Percentiles rank a stretch among this genome's conserved stretches.
Conservation (phyloP, 2,113 vertebrate genomes). For the Nothoprocta perdicaria region DNA sequence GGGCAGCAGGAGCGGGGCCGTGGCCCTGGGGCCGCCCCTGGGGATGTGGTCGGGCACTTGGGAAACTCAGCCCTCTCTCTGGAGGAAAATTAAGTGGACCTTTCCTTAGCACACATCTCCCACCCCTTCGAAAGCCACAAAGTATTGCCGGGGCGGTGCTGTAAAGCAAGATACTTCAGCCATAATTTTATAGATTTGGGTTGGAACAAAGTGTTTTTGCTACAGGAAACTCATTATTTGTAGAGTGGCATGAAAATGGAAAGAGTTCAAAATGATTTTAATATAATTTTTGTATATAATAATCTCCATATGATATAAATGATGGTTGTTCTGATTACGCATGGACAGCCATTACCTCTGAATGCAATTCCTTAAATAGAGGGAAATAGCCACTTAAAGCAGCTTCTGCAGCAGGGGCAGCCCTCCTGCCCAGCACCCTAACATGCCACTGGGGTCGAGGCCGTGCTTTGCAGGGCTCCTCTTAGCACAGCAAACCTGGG, state of each 20-base stretch:
- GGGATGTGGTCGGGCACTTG: not conserved
- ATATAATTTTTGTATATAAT: not conserved
- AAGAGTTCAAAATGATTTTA: not conserved
- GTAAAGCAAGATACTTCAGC: not conserved
- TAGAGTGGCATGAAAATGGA: not conserved
- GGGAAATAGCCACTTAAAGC: not conserved
- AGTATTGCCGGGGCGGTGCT: not conserved
- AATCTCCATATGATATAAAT: not conserved
- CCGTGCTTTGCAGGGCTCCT: not conserved
- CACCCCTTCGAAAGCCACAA: not conserved
- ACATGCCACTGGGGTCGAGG: not conserved
- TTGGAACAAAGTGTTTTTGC: not conserved
- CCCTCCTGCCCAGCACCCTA: not conserved
- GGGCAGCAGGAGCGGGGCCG: not conserved
- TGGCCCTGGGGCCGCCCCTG: rapidly evolving
- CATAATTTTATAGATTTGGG: not conserved
- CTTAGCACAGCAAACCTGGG: not conserved
- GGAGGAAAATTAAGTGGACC: not conserved
- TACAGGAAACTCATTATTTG: not conserved
- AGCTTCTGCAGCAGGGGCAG: not conserved
- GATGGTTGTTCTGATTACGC: not conserved
- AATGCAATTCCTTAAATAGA: not conserved
- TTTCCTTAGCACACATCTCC: not conserved
- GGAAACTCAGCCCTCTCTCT: not conserved
- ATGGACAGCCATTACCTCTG: not conserved